Conservation (phyloP, 2,113 vertebrate species). For the Toxotes chatareus region DNA sequence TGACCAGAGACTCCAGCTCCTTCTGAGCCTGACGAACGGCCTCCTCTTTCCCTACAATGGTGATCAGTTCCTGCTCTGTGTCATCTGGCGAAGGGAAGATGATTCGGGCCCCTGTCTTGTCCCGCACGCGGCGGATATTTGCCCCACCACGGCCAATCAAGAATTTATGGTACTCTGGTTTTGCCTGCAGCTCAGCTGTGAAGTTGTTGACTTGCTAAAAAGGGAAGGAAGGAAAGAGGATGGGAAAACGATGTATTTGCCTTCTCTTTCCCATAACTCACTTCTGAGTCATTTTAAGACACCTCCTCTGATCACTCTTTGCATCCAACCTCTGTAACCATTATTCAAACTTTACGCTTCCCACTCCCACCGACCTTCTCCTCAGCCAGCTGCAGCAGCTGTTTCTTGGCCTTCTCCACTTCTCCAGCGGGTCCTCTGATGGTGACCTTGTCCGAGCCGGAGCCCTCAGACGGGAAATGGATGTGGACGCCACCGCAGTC, state of each 20-base stretch:
- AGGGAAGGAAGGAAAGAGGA: background rate
- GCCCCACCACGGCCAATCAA: slow-evolving; percentile 85
- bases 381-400: slow-evolving; percentile 86
- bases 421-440: slow-evolving; percentile 83
- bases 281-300: background rate
- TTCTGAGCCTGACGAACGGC: slow-evolving; percentile 83
- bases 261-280: background rate
- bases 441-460: slow-evolving; percentile 84
- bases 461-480: slow-evolving; percentile 87
- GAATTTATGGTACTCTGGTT: slow-evolving; percentile 88
- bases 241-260: background rate
- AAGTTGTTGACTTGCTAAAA: slow-evolving; percentile 87
- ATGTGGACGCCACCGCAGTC: slow-evolving; percentile 89
- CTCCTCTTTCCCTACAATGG: slow-evolving; percentile 86
- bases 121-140: slow-evolving; percentile 85
- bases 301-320: background rate
- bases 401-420: slow-evolving; percentile 86
- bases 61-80: slow-evolving; percentile 85
- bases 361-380: slow-evolving; percentile 81
- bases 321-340: background rate
- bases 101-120: slow-evolving; percentile 84
- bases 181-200: slow-evolving; percentile 83
- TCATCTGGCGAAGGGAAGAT: slow-evolving; percentile 85
- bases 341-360: too few relatives aligned
- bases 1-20: slow-evolving; percentile 84